These are phyloP conservation scores for Dicyrtomina minuta DNA, from an alignment of 2,888 invertebrate species.

Conservation along the genomic window DNA sequence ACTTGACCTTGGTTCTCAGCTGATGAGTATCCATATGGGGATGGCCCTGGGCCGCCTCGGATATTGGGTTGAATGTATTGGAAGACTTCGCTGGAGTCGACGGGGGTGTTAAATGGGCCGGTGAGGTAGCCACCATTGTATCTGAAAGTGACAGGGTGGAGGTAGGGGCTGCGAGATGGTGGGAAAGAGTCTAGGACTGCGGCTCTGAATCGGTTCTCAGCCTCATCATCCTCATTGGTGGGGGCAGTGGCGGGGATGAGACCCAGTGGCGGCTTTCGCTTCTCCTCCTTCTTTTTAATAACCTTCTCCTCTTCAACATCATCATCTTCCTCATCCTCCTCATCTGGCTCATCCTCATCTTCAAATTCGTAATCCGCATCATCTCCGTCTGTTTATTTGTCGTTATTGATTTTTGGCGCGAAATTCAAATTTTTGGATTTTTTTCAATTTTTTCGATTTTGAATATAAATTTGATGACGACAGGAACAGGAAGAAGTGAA, in stretches of 20 bases:
- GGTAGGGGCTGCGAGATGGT: conserved; percentile 46
- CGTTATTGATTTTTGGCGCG: conserved; percentile 7
- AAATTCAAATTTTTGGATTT: not conserved
- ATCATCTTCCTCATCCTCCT: conserved; percentile 34
- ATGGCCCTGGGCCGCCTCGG: too few relatives aligned
- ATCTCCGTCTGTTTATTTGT: not conserved
- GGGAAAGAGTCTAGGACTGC: conserved; percentile 50
- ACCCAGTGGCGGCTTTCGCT: conserved; percentile 38
- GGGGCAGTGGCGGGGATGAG: conserved; percentile 37
- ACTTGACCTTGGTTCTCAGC: too few relatives aligned
- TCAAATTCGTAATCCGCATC: conserved; percentile 16
- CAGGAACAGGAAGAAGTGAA: too few relatives aligned
- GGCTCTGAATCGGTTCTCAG: conserved; percentile 24
- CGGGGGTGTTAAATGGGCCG: conserved; percentile 25
- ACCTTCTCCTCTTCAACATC: conserved; percentile 35
- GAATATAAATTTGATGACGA: too few relatives aligned
- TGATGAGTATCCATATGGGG: too few relatives aligned
- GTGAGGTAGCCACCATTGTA: conserved; percentile 27
- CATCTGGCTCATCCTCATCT: conserved; percentile 29
- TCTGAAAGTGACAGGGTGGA: conserved; percentile 42
- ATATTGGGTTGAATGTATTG: conserved; percentile 22
- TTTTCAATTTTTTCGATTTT: not conserved
- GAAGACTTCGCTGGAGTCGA: conserved; percentile 26
- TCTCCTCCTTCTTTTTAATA: conserved; percentile 34
- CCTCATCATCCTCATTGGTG: conserved; percentile 44